Evolutionary conservation across 1,140 invertebrate species (phyloP), one percentile per base, ranked within the genome.

Genomic region (Drosophila eugracilis): DNA sequence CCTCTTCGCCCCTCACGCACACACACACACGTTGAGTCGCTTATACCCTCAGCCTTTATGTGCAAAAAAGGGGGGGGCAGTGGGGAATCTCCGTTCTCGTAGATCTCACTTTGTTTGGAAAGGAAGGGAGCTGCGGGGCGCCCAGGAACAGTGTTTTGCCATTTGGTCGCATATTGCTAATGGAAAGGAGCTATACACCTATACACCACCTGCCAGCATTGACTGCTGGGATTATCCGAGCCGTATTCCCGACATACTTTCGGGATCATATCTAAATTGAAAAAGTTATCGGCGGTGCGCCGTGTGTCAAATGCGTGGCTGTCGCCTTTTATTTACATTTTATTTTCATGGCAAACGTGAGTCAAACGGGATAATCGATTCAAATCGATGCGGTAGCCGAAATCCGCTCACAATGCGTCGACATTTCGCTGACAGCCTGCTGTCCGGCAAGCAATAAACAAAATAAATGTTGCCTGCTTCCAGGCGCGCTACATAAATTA

Each of bases 401-500:
- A 62, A 47, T 67, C 28, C 59, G 45, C 28, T 67, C 24, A 21
- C 21, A 50, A 50, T 34, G 10, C 26, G 12, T 10, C 37, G 26
- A 47, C 37, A 36, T 62, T 34, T 42, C 60, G 80, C 17, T 85
- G 80, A 85, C 80, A 85, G 66, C 57, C 49, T 57, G 24, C 67
- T 76, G 81, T 72, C 47, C 26, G 59, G 36, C 42, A 39, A 44
- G 70, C 66, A 86, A 79, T 84, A 84, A 84, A 85, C 72, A 67
- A 66, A 71, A 74, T 81, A 77, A 74, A 85, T 80, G 69, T 58
- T 14, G 30, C 55, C 47, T 28, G 78, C 73, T 69, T 80, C 22
- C 28, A 55, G 75, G 75, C 65, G 50, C 36, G 62, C 63, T 60
- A 66, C 77, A 86, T 85, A 85, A 85, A 86, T 88, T 81, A 85